Conservation (phyloP, 2,113 vertebrate genomes). For the Arvicanthis niloticus region DNA sequence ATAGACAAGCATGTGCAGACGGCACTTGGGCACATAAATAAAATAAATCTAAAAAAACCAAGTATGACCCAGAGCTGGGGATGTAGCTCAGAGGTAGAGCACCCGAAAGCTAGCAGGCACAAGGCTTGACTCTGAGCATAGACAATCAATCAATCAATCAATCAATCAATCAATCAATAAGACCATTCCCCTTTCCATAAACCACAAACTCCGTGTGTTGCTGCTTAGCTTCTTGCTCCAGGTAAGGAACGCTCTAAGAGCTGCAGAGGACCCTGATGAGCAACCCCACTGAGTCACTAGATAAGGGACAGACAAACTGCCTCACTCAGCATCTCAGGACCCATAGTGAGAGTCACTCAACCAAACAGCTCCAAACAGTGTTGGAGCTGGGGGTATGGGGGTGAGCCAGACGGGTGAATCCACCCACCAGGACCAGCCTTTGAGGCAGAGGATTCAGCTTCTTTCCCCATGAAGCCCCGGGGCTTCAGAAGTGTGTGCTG, state of each 20-base stretch:
- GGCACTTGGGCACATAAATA: neutral
- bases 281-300: neutral
- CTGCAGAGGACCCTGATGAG: neutral
- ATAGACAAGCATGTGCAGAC: neutral
- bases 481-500: neutral
- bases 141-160: neutral
- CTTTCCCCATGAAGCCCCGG: neutral
- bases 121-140: neutral
- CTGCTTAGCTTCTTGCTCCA: neutral
- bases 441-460: neutral
- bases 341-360: neutral
- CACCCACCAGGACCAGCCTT: neutral
- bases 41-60: neutral
- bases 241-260: neutral
- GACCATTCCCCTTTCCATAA: neutral
- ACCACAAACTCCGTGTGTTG: neutral
- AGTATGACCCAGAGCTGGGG: neutral
- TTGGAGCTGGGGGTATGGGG: neutral
- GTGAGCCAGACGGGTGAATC: neutral
- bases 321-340: neutral
- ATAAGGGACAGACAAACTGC: neutral
- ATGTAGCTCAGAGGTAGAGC: neutral
- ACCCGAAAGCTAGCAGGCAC: neutral
- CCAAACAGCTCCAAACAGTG: neutral
- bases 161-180: neutral